Conservation (phyloP, 2,113 vertebrate species). For the Anseranas semipalmata region DNA sequence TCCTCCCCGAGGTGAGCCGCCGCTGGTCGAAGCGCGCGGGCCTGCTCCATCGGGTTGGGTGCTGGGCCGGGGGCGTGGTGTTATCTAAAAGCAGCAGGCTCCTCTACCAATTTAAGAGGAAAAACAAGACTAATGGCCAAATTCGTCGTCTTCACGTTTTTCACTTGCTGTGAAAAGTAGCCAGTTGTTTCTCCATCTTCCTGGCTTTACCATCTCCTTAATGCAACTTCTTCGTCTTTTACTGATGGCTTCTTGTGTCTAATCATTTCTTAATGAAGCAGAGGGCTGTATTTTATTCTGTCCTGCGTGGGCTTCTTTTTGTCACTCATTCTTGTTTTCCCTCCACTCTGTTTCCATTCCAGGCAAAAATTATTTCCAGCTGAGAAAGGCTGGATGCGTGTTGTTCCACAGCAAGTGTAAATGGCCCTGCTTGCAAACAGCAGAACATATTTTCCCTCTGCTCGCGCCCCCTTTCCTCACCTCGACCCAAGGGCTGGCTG, state of each 20-base stretch:
- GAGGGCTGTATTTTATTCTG: neutral
- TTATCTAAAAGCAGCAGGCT: neutral
- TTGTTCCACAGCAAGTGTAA: slow-evolving; percentile 7
- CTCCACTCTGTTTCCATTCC: neutral
- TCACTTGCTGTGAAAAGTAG: neutral
- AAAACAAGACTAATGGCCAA: neutral
- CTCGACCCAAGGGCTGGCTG: neutral
- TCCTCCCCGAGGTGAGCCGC: neutral
- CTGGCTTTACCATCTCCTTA: neutral
- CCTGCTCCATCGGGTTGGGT: too few species aligned
- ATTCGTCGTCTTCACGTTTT: neutral
- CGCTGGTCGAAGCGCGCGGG: neutral
- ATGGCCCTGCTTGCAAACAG: neutral
- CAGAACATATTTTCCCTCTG: neutral
- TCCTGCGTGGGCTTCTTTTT: neutral
- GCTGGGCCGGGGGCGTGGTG: neutral
- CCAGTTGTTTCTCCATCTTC: neutral
- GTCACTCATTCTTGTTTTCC: neutral
- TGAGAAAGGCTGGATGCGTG: neutral
- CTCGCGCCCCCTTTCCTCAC: neutral
- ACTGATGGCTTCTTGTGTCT: neutral
- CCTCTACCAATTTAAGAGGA: neutral
- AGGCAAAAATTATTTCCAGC: slow-evolving; percentile 55
- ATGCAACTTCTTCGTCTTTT: neutral
- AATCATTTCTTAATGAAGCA: slow-evolving; percentile 31